Base-by-base conservation (phyloP, 1,140 invertebrate genomes). In the Drosophila ercepeae region DNA sequence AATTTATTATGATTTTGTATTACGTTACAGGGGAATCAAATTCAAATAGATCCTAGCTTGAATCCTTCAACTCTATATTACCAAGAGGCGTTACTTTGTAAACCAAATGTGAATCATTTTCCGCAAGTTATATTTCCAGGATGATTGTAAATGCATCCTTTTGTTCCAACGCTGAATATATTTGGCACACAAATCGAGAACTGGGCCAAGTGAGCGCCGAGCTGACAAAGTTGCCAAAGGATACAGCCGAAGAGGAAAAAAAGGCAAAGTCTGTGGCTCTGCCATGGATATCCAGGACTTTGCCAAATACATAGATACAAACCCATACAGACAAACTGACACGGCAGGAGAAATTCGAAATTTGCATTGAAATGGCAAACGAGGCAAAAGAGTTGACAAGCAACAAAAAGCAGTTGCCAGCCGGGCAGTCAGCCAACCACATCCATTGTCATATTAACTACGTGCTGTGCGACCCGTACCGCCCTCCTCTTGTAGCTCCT, bases 381-480 rank as follows among this genome's bases (percentile, higher is more conserved):
- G 59, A 45, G 29, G 46, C 70, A 65, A 74, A 74, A 71, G 64
- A 71, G 75, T 75, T 78, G 79, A 71, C 64, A 72, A 54, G 48
- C 57, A 68, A 41, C 58, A 79, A 75, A 79, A 79, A 70, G 77
- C 63, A 70, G 57, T 78, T 74, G 69, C 50, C 65, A 73, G 52
- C 45, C 32, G 68, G 75, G 53, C 65, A 75, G 78, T 63, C 61
- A 64, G 46, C 70, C 75, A 84, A 71, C 70, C 64, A 46, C 51
- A 65, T 61, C 78, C 71, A 78, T 83, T 83, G 79, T 83, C 71
- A 67, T 60, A 78, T 74, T 82, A 82, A 77, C 67, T 73, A 76
- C 57, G 58, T 65, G 76, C 58, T 32, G 18, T 16, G 60, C 60
- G 57, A 63, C 55, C 61, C 59, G 16, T 53, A 50, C 48, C 68